Base-by-base conservation (phyloP, 2,888 invertebrate species). In the Zygaena filipendulae region DNA sequence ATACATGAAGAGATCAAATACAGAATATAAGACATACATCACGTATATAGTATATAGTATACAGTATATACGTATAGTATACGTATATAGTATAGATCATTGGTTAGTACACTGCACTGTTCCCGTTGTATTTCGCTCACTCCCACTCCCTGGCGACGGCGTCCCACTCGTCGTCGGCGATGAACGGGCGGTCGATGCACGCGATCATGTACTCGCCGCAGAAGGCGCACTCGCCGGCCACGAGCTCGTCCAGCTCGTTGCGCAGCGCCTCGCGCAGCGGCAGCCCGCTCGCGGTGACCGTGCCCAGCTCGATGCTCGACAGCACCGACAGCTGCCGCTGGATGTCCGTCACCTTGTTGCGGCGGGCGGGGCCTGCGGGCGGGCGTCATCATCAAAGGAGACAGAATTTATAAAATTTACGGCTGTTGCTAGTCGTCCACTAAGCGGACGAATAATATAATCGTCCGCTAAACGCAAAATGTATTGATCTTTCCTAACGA, bases 191-290 rank as follows among this genome's bases (percentile, higher is more conserved):
- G 60, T 95, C 95, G 32, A 97, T 92, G 22, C 91, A 87, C 40
- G 90, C 87, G 49, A 97, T 95, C 89, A 96, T 94, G 47, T 88
- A 83, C 42, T 95, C 91, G 3, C 97, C 96, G 59, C 97, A 97
- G 71, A 90, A 95, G 3, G 95, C 81, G 61, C 97, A 97, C 68
- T 97, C 96, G 0, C 88, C 85, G 1, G 96, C 96, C 2, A 97
- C 82, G 2, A 97, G 85, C 49, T 92, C 91, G 63, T 97, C 96
- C 18, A 97, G 85, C 47, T 95, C 91, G 21, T 85, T 83, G 66
- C 91, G 88, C 1, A 92, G 68, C 36, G 87, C 82, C 37, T 90
- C 89, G 23, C 85, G 77, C 0, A 81, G 74, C 60, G 80, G 52
- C 67, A 85, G 35, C 47, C 81, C 40, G 81, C 41, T 62, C 2